phyloP scores from a whole-genome alignment of 2,888 invertebrate species.

The Siphonodentalium dalli region DNA sequence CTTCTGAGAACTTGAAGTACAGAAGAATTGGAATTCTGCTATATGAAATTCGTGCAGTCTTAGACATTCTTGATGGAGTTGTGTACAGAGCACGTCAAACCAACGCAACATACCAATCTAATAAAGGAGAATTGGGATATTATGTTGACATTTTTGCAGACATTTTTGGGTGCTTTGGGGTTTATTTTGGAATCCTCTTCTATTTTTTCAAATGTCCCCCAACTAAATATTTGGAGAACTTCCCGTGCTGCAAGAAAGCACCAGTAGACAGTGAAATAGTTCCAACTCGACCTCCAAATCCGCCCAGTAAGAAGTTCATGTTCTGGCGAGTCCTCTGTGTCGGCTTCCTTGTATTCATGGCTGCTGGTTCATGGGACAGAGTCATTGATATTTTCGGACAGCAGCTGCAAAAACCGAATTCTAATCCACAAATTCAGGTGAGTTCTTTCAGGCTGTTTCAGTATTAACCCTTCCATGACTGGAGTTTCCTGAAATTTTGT shows the following conservation, averaged over 20 bases:
- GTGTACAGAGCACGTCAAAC: constrained; percentile 76
- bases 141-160: constrained; percentile 85
- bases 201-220: constrained; percentile 38
- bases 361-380: constrained; percentile 53
- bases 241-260: too few species aligned
- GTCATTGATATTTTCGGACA: too few species aligned
- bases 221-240: not conserved
- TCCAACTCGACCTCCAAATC: not conserved
- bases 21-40: constrained; percentile 78
- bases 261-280: not conserved
- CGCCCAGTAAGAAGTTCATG: constrained; percentile 39
- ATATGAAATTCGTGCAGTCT: constrained; percentile 81
- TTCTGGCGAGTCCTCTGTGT: constrained; percentile 49
- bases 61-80: constrained; percentile 87
- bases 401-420: too few species aligned
- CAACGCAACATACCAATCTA: constrained; percentile 34
- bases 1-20: constrained; percentile 76
- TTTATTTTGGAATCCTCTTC: constrained; percentile 66
- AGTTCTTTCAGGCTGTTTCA: too few species aligned
- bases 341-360: constrained; percentile 39
- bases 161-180: constrained; percentile 70
- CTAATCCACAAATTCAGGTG: too few species aligned
- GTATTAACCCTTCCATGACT: too few species aligned
- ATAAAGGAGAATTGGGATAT: constrained; percentile 80
- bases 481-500: too few species aligned